A percentile compares a stretch with the other conserved stretches of the same genome.
Conservation (phyloP, 2,797 vertebrate species). For the Vipera ursinii region DNA sequence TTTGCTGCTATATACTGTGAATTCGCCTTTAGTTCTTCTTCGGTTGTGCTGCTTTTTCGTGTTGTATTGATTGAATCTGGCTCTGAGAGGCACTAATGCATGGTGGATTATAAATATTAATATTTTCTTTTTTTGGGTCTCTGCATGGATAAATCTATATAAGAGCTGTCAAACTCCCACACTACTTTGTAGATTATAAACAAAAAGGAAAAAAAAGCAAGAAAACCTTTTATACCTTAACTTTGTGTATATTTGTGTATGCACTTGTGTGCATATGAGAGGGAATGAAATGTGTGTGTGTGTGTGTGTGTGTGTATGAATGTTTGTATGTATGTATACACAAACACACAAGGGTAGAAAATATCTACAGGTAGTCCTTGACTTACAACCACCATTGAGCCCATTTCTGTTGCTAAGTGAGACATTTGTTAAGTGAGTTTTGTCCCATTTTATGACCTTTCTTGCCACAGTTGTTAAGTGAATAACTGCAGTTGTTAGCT, state of each 20-base stretch:
- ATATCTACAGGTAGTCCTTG: too few species aligned
- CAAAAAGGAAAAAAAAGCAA: background rate
- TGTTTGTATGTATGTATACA: too few species aligned
- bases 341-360: too few species aligned
- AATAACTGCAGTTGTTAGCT: too few species aligned
- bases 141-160: background rate
- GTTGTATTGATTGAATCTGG: background rate
- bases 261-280: background rate
- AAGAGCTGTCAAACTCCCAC: background rate
- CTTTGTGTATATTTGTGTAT: background rate
- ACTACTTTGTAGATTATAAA: background rate
- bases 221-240: background rate
- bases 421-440: too few species aligned
- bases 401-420: too few species aligned
- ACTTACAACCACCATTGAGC: too few species aligned
- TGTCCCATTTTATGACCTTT: too few species aligned
- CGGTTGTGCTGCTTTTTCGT: background rate
- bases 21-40: background rate
- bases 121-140: background rate
- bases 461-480: too few species aligned
- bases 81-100: background rate
- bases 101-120: background rate
- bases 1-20: background rate
- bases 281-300: background rate
- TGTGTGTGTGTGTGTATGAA: too few species aligned